Base-by-base conservation (phyloP, 1,140 invertebrate species). In the Gryllus bimaculatus region DNA sequence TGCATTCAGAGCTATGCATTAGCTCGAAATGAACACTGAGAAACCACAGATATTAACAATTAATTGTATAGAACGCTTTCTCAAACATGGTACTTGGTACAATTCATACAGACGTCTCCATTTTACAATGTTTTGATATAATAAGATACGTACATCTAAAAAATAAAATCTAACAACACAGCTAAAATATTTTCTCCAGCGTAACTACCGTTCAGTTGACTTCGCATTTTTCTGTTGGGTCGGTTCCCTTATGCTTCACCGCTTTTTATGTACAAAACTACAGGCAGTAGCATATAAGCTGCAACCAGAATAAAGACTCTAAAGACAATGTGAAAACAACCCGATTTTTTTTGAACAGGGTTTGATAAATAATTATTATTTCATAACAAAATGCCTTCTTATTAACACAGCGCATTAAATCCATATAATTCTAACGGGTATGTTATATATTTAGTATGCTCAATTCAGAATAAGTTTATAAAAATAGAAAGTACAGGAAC, bases 111-210 rank as follows among this genome's bases (percentile, higher is more conserved):
- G 18, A 39, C 26, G 26, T 39, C 7, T 66, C 18, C 18, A 13
- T 66, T 66, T 66, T 66, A 66, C 54, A 66, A 18, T 66, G 18
- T 66, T 66, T 10, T 18, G 54, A 13, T 66, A 66, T 66, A 66
- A 66, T 66, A 66, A 66, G 10, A 66, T 66, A 66, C 54, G 54
- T 66, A 66, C 54, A 66, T 66, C 54, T 66, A 66, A 66, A 66
- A 66, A 66, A 66, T 66, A 66, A 66, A 66, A 66, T 66, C 54
- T 66, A 66, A 66, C 54, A 66, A 66, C 54, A 66, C 54, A 66
- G 10, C 54, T 66, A 66, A 66, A 66, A 66, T 18, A 66, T 66
- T 66, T 66, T 10, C 54, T 66, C 54, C 54, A 66, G 10, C 54
- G 3, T 18, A 66, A 13, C 54, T 66, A 66, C 54, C 54, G 7